Evolutionary conservation across 2,888 invertebrate species (phyloP), one percentile per base, ranked within the genome.

Genomic region (Fissipunctia ypsillon): DNA sequence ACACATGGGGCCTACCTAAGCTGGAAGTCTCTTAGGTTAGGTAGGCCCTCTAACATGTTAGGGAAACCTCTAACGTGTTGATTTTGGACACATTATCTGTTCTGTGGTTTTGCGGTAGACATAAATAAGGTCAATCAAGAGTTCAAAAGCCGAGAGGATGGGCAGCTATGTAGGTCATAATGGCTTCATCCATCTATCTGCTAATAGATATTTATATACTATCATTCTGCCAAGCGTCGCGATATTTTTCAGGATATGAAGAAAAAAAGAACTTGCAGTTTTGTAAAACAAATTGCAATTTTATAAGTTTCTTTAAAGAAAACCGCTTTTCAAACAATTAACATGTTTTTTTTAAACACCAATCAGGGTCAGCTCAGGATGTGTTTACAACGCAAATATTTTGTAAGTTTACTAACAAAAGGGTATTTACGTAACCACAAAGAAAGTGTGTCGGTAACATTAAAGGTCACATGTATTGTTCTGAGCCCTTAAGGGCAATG

Each of bases 371-470:
- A 59, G 35, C 67, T 12, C 56, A 69, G 69, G 80, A 81, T 80
- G 63, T 79, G 71, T 84, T 81, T 78, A 84, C 76, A 82, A 52
- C 69, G 78, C 80, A 84, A 81, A 89, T 78, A 86, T 78, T 81
- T 84, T 72, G 70, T 80, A 73, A 73, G 80, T 60, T 78, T 56
- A 25, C 38, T 75, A 76, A 74, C 72, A 82, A 75, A 81, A 83
- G 79, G 78, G 72, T 54, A 41, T 79, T 88, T 87, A 85, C 73
- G 80, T 83, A 88, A 89, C 61, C 45, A 64, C 79, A 72, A 83
- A 76, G 87, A 89, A 89, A 88, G 89, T 85, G 83, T 84, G 89
- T 76, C 86, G 78, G 68, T 74, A 71, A 57, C 59, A 59, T 73
- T 70, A 77, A 87, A 87, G 86, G 88, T 84, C 89, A 84, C 63